phyloP scores from a whole-genome alignment of 2,113 vertebrate genomes.

The Mormyrus iriodes region DNA sequence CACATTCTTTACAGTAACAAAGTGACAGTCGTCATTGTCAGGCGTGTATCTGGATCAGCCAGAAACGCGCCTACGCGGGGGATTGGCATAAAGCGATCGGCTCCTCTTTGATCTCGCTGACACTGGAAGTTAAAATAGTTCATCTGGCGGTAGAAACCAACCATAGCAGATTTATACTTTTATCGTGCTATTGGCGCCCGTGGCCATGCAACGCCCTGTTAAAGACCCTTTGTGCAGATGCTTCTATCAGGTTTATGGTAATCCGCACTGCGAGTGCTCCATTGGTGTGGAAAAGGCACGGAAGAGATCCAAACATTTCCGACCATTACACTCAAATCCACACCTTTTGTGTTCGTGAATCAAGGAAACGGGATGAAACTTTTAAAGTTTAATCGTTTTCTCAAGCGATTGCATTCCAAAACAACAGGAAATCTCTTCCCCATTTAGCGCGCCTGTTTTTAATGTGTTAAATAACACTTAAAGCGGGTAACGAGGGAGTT shows the following conservation, averaged over 20 bases:
- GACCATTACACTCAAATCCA: not conserved
- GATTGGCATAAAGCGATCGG: not conserved
- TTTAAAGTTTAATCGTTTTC: not conserved
- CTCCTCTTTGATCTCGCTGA: not conserved
- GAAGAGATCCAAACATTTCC: not conserved
- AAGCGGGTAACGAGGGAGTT: not conserved
- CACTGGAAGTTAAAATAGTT: not conserved
- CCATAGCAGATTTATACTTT: not conserved
- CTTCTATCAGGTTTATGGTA: conserved; percentile 33
- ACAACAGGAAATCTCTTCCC: not conserved
- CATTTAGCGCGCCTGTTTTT: not conserved
- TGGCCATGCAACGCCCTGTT: conserved; percentile 28
- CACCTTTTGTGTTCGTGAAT: not conserved
- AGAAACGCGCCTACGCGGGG: not conserved
- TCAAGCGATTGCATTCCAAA: not conserved
- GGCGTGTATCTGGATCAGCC: not conserved
- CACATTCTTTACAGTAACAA: not conserved
- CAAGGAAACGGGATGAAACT: not conserved
- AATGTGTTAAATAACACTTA: not conserved
- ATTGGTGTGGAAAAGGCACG: conserved; percentile 47
- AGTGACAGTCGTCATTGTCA: not conserved
- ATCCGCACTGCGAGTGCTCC: conserved; percentile 16
- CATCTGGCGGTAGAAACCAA: not conserved
- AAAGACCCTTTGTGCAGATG: conserved; percentile 33
- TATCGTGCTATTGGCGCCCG: not conserved